Percentiles rank a stretch among this genome's conserved stretches.
Conservation (phyloP, 2,888 invertebrate species). For the Pseudococcus viburni region DNA sequence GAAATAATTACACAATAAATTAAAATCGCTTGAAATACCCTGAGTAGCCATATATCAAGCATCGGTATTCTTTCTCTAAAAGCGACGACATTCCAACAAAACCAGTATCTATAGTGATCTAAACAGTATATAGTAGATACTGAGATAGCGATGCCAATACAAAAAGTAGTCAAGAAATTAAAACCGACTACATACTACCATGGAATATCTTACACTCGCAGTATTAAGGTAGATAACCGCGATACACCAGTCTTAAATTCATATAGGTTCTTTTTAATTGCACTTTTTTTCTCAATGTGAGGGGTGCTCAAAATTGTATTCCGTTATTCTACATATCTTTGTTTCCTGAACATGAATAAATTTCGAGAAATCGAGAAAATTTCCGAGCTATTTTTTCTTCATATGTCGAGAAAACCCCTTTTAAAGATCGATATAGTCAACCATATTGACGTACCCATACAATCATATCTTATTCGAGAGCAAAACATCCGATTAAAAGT, state of each 20-base stretch:
- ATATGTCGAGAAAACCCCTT: too few species aligned
- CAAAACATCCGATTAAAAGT: too few species aligned
- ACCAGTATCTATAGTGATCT: conserved; percentile 45
- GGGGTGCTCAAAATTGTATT: not conserved
- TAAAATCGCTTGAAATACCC: conserved; percentile 44
- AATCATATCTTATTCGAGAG: too few species aligned
- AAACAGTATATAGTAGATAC: conserved; percentile 48
- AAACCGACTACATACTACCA: conserved; percentile 23
- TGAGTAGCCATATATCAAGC: conserved; percentile 50
- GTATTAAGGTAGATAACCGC: conserved; percentile 23
- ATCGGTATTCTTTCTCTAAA: conserved; percentile 51
- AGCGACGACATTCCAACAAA: conserved; percentile 57
- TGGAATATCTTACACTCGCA: conserved; percentile 26
- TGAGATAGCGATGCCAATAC: conserved; percentile 40
- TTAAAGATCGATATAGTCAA: too few species aligned
- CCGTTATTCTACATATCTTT: too few species aligned
- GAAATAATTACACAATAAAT: conserved; percentile 55
- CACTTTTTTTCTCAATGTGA: not conserved
- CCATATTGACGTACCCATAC: too few species aligned
- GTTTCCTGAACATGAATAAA: too few species aligned
- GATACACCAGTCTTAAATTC: not conserved
- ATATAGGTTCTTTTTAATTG: not conserved
- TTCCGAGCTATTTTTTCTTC: too few species aligned
- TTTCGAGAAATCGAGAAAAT: too few species aligned
- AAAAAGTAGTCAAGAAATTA: conserved; percentile 57